Conservation (phyloP, 92 coral and sea anemone species). For the Montipora capitata region DNA sequence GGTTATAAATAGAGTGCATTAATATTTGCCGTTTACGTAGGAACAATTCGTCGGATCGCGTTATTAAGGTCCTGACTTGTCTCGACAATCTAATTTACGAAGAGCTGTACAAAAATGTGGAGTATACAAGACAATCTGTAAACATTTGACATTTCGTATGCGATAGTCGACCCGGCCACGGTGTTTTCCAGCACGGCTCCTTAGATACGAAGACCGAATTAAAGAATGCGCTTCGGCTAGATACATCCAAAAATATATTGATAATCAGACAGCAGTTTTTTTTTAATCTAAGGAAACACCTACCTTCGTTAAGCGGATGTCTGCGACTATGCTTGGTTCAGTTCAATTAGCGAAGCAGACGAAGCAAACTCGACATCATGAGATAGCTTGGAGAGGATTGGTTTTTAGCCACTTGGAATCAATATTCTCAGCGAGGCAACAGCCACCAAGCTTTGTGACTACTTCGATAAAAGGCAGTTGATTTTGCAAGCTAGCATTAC, state of each 20-base stretch:
- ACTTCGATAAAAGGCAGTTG: background rate
- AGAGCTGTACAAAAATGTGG: no score
- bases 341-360: background rate
- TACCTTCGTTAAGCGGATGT: background rate
- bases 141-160: no score
- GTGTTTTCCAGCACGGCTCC: conserved; percentile 5
- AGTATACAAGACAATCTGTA: no score
- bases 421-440: background rate
- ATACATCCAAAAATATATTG: background rate
- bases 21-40: no score
- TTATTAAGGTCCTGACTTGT: no score
- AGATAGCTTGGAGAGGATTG: background rate
- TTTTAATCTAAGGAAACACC: background rate
- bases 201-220: background rate
- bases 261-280: no score
- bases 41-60: no score
- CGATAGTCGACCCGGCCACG: no score
- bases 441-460: background rate
- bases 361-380: no score
- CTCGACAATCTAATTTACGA: no score
- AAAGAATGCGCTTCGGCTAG: background rate
- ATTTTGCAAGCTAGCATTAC: background rate
- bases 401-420: background rate
- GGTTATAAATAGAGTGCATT: no score
- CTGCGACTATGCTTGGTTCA: background rate